Evolutionary conservation across 2,888 invertebrate species (phyloP).

Genomic region (Caenorhabditis sp.): DNA sequence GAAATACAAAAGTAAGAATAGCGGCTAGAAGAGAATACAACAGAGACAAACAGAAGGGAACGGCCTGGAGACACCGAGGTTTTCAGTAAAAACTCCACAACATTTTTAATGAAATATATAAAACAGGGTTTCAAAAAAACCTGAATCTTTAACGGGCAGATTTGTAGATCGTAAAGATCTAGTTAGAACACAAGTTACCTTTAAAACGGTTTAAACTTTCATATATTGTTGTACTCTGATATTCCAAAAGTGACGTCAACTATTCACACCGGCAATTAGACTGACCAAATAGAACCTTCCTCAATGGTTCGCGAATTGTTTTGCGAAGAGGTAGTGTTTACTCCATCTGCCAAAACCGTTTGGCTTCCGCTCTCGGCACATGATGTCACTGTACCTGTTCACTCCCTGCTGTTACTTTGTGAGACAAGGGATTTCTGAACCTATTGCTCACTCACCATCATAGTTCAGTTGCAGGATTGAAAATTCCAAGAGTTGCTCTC

Average conservation of each 20-base stretch:
- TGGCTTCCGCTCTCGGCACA: constrained; percentile 8
- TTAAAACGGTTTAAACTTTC: neutral
- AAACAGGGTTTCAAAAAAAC: no score
- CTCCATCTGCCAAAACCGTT: constrained; percentile 13
- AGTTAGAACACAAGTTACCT: neutral
- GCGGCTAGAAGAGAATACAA: neutral
- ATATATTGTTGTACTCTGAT: neutral
- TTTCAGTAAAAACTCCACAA: no score
- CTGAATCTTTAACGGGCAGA: no score
- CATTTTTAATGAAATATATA: no score
- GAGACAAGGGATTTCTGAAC: neutral
- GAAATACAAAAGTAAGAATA: neutral
- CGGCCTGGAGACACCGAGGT: no score
- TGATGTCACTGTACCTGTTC: neutral
- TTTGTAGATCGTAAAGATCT: no score
- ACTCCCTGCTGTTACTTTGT: neutral
- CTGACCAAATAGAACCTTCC: no score
- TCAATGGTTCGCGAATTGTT: no score
- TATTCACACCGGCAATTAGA: no score
- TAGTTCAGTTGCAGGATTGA: constrained; percentile 40
- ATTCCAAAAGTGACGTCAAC: neutral
- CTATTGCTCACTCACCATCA: neutral
- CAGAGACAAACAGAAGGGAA: neutral
- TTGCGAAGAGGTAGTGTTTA: neutral
- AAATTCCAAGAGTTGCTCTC: neutral